Conservation (phyloP, 64 coral and sea anemone species). For the Stichodactyla mertensii region DNA sequence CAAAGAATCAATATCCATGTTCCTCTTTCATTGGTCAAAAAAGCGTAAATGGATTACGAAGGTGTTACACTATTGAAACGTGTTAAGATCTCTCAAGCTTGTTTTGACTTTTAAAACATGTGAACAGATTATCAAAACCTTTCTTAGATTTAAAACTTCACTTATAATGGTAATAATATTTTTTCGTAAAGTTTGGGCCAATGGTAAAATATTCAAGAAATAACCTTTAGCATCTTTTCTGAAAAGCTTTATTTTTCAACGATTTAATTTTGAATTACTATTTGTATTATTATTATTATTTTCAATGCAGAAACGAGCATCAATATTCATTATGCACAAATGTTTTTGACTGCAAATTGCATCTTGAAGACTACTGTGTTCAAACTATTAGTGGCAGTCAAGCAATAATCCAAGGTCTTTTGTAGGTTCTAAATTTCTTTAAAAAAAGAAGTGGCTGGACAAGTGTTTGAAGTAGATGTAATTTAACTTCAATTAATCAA, state of each 20-base stretch:
- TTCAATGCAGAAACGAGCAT: no score
- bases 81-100: background rate
- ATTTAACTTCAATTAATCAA: constrained; percentile 9
- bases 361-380: background rate
- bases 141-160: background rate
- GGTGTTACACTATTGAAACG: background rate
- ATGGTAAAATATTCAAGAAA: no score
- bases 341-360: background rate
- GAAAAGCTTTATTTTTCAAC: no score
- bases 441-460: background rate
- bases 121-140: background rate
- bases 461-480: constrained; percentile 11
- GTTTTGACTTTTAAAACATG: background rate
- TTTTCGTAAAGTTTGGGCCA: no score
- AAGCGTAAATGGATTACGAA: background rate
- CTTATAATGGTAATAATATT: background rate
- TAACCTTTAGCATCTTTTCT: no score
- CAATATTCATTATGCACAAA: background rate
- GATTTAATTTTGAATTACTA: no score
- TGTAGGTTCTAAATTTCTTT: background rate
- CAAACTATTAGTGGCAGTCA: background rate
- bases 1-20: no score
- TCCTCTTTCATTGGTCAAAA: background rate
- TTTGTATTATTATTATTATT: no score
- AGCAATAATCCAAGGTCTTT: background rate